Conservation (phyloP, 2,888 invertebrate species). For the Osmoderma eremita region DNA sequence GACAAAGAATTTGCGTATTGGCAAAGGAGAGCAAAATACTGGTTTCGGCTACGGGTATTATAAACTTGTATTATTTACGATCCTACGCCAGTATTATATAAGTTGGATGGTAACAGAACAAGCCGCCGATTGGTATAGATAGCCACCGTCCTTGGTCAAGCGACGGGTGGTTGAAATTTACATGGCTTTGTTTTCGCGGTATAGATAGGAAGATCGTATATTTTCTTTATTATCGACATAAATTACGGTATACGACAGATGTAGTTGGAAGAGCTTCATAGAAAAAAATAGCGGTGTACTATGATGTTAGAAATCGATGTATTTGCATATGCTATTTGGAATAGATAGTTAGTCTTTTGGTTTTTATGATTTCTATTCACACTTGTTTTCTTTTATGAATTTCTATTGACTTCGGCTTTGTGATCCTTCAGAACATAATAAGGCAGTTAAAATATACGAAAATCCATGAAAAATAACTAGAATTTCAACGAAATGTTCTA, state of each 20-base stretch:
- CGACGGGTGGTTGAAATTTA: slow-evolving; percentile 29
- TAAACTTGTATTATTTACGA: slow-evolving; percentile 21
- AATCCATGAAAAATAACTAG: too few relatives aligned
- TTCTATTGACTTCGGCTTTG: too few relatives aligned
- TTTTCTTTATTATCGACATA: slow-evolving; percentile 22
- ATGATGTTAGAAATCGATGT: background rate
- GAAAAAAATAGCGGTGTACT: background rate
- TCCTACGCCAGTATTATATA: slow-evolving; percentile 21
- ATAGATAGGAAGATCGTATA: slow-evolving; percentile 10
- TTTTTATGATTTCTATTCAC: too few relatives aligned
- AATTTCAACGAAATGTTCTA: too few relatives aligned
- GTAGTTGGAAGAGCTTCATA: background rate
- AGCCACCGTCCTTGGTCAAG: slow-evolving; percentile 32
- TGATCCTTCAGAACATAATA: too few relatives aligned
- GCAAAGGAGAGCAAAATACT: slow-evolving; percentile 15
- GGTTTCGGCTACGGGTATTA: slow-evolving; percentile 5
- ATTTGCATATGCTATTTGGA: background rate
- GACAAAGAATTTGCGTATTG: slow-evolving; percentile 21
- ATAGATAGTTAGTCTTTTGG: background rate
- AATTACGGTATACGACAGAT: slow-evolving; percentile 11
- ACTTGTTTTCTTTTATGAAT: too few relatives aligned
- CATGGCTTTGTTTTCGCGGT: slow-evolving; percentile 19
- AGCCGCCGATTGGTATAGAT: slow-evolving; percentile 32
- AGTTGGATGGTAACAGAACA: slow-evolving; percentile 13
- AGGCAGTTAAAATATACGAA: too few relatives aligned